A percentile compares a stretch with the other conserved stretches of the same genome.
Evolutionary conservation across 2,797 vertebrate species (phyloP).

Genomic region (Gobio occitaniae): DNA sequence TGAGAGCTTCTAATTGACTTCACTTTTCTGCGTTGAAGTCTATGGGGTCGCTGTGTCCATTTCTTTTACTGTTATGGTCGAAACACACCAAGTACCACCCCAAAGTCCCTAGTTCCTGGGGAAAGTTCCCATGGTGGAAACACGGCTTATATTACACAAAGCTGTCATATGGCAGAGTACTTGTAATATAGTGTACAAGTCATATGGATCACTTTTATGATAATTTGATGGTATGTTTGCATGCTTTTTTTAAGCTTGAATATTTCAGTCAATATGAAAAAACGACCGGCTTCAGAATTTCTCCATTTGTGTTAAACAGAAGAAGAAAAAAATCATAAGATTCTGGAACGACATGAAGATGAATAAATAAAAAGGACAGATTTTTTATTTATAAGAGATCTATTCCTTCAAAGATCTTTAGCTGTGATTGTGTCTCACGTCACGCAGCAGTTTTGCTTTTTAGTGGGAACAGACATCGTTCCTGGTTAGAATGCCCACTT

Average conservation of each 20-base stretch:
- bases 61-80: too few species aligned
- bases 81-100: too few species aligned
- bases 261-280: neutral
- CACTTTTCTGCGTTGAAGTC: too few species aligned
- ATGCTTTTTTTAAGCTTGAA: slow-evolving; percentile 1
- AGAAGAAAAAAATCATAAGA: neutral
- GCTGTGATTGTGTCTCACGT: slow-evolving; percentile 9
- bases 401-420: neutral
- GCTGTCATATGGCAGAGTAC: neutral
- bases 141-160: neutral
- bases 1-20: too few species aligned
- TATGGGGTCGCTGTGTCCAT: too few species aligned
- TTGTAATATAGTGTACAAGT: neutral
- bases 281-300: neutral
- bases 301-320: neutral
- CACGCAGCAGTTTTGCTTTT: neutral
- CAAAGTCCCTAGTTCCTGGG: too few species aligned
- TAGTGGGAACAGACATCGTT: neutral
- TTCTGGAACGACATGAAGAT: neutral
- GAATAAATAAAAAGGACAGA: neutral
- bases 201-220: neutral
- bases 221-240: neutral
- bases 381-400: neutral
- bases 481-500: neutral
- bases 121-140: too few species aligned